Conservation (phyloP, 2,888 invertebrate genomes). For the Plagodis dolabraria region DNA sequence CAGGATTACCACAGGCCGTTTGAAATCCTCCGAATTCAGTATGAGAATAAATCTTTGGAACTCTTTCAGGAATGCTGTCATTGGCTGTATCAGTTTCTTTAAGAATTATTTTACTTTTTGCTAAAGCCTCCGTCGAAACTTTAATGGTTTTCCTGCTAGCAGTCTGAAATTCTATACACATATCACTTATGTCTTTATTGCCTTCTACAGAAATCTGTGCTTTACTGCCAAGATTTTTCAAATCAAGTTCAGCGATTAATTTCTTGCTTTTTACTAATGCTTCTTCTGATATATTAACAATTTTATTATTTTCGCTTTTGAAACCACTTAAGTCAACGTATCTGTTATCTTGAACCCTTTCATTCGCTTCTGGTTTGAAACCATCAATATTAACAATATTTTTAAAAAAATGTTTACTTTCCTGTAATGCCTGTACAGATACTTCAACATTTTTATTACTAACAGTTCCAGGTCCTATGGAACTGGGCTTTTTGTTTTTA, state of each 20-base stretch:
- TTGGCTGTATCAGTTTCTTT: slow-evolving; percentile 37
- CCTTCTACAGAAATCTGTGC: neutral
- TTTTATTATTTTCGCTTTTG: slow-evolving; percentile 20
- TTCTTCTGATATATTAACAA: slow-evolving; percentile 4
- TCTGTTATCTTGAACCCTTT: neutral
- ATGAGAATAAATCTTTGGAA: neutral
- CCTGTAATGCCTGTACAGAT: slow-evolving; percentile 52
- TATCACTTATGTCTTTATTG: slow-evolving; percentile 1
- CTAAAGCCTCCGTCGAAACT: slow-evolving; percentile 13
- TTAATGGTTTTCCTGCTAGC: no score
- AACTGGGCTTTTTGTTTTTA: slow-evolving; percentile 13
- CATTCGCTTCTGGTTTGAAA: neutral
- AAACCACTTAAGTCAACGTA: slow-evolving; percentile 7
- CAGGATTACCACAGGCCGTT: slow-evolving; percentile 53
- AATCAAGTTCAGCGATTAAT: slow-evolving; percentile 6
- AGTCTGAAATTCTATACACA: slow-evolving; percentile 34
- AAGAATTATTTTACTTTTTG: slow-evolving; percentile 55
- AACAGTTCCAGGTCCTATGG: slow-evolving; percentile 64
- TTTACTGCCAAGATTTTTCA: neutral
- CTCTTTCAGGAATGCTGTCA: slow-evolving; percentile 5
- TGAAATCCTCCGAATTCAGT: slow-evolving; percentile 47
- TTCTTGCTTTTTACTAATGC: slow-evolving; percentile 13
- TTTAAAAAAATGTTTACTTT: slow-evolving; percentile 48
- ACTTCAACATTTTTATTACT: slow-evolving; percentile 62
- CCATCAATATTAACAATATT: slow-evolving; percentile 42